Conservation (phyloP, 2,888 invertebrate genomes). For the Nesidiocoris tenuis region DNA sequence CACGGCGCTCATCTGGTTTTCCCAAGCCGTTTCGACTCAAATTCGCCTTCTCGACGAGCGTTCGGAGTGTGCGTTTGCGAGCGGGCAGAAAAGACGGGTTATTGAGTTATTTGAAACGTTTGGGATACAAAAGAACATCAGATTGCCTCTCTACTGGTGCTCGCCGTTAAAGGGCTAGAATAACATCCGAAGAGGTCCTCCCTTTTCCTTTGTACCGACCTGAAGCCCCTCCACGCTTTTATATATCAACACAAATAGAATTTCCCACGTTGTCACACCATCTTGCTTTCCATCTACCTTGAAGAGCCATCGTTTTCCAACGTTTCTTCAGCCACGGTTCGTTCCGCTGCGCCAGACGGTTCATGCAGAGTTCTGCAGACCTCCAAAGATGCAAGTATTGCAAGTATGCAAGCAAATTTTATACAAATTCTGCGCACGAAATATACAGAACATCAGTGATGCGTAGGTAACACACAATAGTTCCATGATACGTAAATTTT, state of each 20-base stretch:
- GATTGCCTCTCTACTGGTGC: not conserved
- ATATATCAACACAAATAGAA: not conserved
- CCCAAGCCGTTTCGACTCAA: not conserved
- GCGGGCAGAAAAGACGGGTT: not conserved
- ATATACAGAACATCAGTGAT: too few relatives aligned
- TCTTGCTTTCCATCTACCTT: not conserved
- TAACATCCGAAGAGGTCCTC: not conserved
- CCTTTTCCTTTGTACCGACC: not conserved
- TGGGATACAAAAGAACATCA: slow-evolving; percentile 24
- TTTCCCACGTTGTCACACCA: not conserved
- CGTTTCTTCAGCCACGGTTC: too few relatives aligned
- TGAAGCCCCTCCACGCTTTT: not conserved
- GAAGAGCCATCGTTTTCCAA: not conserved
- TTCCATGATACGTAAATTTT: too few relatives aligned
- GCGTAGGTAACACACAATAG: too few relatives aligned
- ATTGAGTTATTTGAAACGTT: slow-evolving; percentile 26
- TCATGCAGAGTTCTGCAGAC: too few relatives aligned
- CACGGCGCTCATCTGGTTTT: not conserved
- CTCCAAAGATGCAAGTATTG: too few relatives aligned
- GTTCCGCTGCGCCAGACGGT: too few relatives aligned
- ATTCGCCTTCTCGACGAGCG: not conserved
- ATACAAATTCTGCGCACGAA: too few relatives aligned
- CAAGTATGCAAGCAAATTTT: too few relatives aligned
- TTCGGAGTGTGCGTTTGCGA: not conserved
- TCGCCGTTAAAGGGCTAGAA: not conserved